These are phyloP conservation scores for Thysanoteuthis rhombus DNA, from an alignment of 2,888 invertebrate genomes.

Conservation along the genomic window DNA sequence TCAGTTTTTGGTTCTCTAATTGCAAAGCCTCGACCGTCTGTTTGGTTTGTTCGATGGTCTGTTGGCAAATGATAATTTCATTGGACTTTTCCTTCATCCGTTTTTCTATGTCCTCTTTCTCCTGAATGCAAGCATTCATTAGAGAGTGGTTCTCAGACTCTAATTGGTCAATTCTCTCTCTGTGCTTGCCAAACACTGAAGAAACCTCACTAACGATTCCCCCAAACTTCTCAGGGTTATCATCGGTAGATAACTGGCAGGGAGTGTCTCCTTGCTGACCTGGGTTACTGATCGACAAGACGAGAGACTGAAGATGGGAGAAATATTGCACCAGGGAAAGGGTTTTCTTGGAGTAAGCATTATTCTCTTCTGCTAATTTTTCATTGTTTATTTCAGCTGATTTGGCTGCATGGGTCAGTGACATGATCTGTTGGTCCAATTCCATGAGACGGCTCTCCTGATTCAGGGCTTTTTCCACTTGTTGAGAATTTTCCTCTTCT, in stretches of 20 bases:
- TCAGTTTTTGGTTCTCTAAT: background rate
- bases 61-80: background rate
- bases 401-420: background rate
- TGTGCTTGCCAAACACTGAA: background rate
- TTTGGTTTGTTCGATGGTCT: background rate
- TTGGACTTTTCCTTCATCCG: background rate
- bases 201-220: background rate
- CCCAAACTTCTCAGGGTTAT: background rate
- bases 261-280: background rate
- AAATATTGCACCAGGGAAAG: background rate
- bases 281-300: background rate
- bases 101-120: conserved; percentile 24
- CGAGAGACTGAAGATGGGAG: background rate
- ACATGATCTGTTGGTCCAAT: background rate
- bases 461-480: background rate
- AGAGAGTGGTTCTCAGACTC: background rate
- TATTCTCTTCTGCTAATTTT: background rate
- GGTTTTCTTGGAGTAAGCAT: background rate
- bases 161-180: background rate
- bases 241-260: background rate
- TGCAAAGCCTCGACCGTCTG: background rate
- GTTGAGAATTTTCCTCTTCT: background rate
- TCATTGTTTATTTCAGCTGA: background rate
- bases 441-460: background rate
- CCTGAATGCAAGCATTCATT: background rate